Conservation (phyloP, 2,113 vertebrate genomes). For the Oncorhynchus tshawytscha region DNA sequence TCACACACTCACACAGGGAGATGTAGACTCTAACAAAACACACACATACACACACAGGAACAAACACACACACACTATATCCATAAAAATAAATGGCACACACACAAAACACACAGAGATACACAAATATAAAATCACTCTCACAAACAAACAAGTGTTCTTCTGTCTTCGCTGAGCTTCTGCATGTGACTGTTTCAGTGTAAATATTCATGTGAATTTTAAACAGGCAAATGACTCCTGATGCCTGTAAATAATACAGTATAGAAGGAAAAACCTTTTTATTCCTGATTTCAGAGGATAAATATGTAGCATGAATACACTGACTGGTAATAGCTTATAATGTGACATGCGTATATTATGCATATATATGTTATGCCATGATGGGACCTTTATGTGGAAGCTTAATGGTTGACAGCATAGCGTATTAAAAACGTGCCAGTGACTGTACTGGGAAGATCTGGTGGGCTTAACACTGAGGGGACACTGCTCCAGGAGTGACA, state of each 20-base stretch:
- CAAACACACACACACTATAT: slow-evolving; percentile 6
- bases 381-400: slow-evolving; percentile 64
- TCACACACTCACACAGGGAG: slow-evolving; percentile 42
- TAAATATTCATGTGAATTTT: slow-evolving; percentile 51
- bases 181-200: slow-evolving; percentile 42
- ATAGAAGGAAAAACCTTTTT: background rate
- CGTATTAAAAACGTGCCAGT: background rate
- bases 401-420: slow-evolving; percentile 63
- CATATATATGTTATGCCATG: slow-evolving; percentile 59
- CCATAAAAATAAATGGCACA: background rate
- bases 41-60: too few relatives aligned
- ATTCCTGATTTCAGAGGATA: background rate
- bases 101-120: background rate
- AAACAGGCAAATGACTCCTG: background rate
- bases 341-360: slow-evolving; percentile 39
- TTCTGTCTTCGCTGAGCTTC: background rate
- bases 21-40: slow-evolving; percentile 8
- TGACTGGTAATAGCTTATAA: slow-evolving; percentile 51
- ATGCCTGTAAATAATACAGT: background rate
- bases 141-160: slow-evolving; percentile 53
- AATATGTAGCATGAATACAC: slow-evolving; percentile 36
- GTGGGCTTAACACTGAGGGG: slow-evolving; percentile 25
- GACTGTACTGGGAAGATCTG: background rate
- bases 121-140: slow-evolving; percentile 49
- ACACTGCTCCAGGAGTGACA: slow-evolving; percentile 44